Evolutionary conservation across 2,797 vertebrate species (phyloP).

Genomic region (Helicolenus hilgendorfi): DNA sequence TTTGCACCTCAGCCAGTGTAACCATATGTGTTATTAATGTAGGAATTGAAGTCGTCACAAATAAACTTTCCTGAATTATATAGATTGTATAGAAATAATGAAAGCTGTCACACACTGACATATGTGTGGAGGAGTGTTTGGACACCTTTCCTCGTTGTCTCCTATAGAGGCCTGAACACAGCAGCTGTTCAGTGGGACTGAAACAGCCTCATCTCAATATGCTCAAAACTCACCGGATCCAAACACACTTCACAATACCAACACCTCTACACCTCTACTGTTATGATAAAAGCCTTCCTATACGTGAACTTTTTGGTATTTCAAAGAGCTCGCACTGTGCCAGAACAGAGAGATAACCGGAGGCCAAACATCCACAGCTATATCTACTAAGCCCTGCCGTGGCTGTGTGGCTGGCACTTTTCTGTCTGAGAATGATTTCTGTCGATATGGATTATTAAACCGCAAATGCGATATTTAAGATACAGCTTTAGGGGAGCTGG

Average conservation of each 20-base stretch:
- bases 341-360: slow-evolving; percentile 22
- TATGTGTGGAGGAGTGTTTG: slow-evolving; percentile 7
- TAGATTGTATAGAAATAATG: not conserved
- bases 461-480: slow-evolving; percentile 40
- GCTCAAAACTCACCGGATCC: not conserved
- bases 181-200: slow-evolving; percentile 20
- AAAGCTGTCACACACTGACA: not conserved
- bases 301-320: not conserved
- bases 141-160: not conserved
- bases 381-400: not conserved
- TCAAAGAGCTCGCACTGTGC: not conserved
- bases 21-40: not conserved
- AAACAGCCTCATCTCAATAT: not conserved
- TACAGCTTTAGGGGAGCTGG: slow-evolving; percentile 40
- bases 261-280: not conserved
- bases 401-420: slow-evolving; percentile 14
- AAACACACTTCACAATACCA: not conserved
- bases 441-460: slow-evolving; percentile 31
- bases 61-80: not conserved
- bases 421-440: slow-evolving; percentile 2
- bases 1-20: not conserved
- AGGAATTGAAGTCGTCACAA: not conserved
- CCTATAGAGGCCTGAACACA: not conserved
- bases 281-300: not conserved
- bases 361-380: slow-evolving; percentile 22